Conservation (phyloP, 2,888 invertebrate species). For the Leucophenga montana region DNA sequence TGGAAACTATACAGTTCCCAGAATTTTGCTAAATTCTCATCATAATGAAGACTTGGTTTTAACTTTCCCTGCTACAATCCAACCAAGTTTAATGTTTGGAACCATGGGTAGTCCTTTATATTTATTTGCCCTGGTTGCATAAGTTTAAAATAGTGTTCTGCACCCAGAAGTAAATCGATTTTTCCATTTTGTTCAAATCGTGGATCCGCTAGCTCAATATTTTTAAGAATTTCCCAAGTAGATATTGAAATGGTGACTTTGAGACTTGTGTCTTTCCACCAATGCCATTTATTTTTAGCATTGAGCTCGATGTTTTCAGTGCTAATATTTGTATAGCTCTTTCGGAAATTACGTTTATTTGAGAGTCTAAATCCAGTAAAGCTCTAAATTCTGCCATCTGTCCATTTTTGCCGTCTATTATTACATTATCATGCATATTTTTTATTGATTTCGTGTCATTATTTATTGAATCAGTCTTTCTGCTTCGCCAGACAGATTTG, state of each 20-base stretch:
- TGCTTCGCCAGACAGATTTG: too few relatives aligned
- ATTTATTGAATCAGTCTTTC: too few relatives aligned
- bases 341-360: too few relatives aligned
- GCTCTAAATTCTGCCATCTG: slow-evolving; percentile 26
- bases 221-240: too few relatives aligned
- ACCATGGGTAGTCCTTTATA: slow-evolving; percentile 5
- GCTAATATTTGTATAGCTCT: slow-evolving; percentile 14
- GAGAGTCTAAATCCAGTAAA: slow-evolving; percentile 30
- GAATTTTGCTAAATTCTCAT: slow-evolving; percentile 6
- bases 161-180: neutral
- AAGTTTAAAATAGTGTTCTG: too few relatives aligned
- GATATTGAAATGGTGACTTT: slow-evolving; percentile 12
- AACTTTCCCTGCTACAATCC: slow-evolving; percentile 1
- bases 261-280: neutral
- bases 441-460: too few relatives aligned
- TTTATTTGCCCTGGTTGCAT: neutral
- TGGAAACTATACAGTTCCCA: too few relatives aligned
- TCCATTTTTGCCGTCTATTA: slow-evolving; percentile 21
- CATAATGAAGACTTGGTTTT: neutral
- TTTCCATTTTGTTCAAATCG: slow-evolving; percentile 8
- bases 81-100: slow-evolving; percentile 1
- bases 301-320: slow-evolving; percentile 5
- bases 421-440: too few relatives aligned
- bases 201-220: too few relatives aligned
- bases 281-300: slow-evolving; percentile 25